Percentiles rank a stretch among this genome's conserved stretches.
phyloP scores from a whole-genome alignment of 1,140 invertebrate species.

The Euwallacea similis region DNA sequence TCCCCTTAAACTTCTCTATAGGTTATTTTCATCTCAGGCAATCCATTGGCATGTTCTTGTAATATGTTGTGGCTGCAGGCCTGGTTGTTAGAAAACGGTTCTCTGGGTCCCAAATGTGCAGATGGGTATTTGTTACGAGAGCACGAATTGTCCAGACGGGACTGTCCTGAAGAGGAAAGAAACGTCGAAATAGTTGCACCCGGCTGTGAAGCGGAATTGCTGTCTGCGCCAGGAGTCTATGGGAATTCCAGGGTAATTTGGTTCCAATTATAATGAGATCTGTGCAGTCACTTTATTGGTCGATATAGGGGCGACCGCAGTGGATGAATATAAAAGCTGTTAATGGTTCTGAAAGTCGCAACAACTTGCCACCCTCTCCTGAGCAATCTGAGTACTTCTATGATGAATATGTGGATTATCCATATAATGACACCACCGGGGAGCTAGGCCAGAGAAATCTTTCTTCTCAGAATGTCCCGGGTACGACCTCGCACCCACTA shows the following conservation, averaged over 20 bases:
- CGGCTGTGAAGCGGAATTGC: conserved; percentile 66
- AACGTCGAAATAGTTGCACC: conserved; percentile 61
- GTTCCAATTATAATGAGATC: no score
- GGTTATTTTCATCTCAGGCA: conserved; percentile 61
- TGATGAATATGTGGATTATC: conserved; percentile 77
- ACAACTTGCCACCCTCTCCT: conserved; percentile 61
- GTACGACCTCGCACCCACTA: not conserved
- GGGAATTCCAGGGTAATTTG: no score
- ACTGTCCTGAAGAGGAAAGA: conserved; percentile 61
- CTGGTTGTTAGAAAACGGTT: conserved; percentile 74
- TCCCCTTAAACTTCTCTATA: conserved; percentile 1
- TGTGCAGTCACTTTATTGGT: not conserved
- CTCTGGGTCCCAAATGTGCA: conserved; percentile 71
- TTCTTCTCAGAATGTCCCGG: not conserved
- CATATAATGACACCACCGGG: conserved; percentile 59
- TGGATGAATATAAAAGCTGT: conserved; percentile 55
- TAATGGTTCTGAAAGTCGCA: conserved; percentile 45
- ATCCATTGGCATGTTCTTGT: conserved; percentile 80
- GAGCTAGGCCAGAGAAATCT: not conserved
- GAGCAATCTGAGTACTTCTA: conserved; percentile 79
- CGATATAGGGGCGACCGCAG: conserved; percentile 46
- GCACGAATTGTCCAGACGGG: conserved; percentile 66
- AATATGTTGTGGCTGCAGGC: conserved; percentile 77
- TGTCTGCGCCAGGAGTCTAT: conserved; percentile 54
- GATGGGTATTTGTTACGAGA: conserved; percentile 74